Evolutionary conservation across 1,140 invertebrate genomes (phyloP), one percentile per base, ranked within the genome.

Genomic region (Schlechtendalia chinensis): DNA sequence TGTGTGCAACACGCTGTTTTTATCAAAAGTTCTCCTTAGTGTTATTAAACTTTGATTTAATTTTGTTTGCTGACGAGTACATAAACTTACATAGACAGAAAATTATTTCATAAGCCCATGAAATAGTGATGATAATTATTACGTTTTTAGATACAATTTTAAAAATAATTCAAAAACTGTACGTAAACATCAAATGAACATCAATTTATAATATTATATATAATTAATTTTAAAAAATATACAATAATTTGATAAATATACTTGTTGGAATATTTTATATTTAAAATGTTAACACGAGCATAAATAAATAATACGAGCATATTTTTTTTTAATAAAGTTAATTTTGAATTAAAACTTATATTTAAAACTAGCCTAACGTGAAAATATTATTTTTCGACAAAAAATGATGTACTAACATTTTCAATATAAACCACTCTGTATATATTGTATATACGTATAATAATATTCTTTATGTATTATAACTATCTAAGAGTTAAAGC

Each of bases 21-120:
- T 72, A 29, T 24, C 50, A 24, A 72, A 72, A 47, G 50, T 72
- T 47, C 54, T 54, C 27, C 39, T 4, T 45, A 8, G 67, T n/a
- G 24, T 72, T 72, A 72, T 54, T 72, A 53, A 4, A 39, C 54
- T 71, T 53, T 53, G 69, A 72, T 72, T 72, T 72, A 29, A 54
- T 72, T 29, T 72, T 53, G 45, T 71, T 72, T 24, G 5, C 69
- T 54, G 24, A 54, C 69, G 47, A 72, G 69, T 47, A 69, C 67
- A 54, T 54, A 27, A 72, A 72, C 47, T 24, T 54, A 54, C 5
- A 29, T 54, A 72, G n/a, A n/a, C n/a, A n/a, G 11, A 29, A 72
- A 72, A 47, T 12, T 69, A 69, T 69, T 69, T 50, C 14, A 50
- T 69, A 50, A 27, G 16, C 12, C 45, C 22, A 2, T 47, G n/a